These are phyloP conservation scores for Aldrovandia affinis DNA, from an alignment of 2,797 vertebrate species.

Conservation along the genomic window DNA sequence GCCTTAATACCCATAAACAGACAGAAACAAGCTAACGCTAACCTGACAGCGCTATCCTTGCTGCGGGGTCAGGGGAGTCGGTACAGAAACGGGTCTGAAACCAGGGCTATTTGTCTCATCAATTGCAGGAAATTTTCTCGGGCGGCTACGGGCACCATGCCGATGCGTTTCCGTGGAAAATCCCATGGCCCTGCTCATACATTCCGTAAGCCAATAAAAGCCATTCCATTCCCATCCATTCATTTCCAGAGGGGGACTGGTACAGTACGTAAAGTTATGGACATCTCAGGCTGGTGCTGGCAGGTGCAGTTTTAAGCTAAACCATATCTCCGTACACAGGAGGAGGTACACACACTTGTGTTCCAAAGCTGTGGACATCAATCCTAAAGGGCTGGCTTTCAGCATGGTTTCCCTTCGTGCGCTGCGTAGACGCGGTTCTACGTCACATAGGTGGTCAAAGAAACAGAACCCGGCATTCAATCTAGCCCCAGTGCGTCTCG, in stretches of 20 bases:
- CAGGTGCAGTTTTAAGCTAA: too few species aligned
- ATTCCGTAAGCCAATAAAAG: slow-evolving; percentile 1
- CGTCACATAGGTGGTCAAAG: too few species aligned
- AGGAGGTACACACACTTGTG: too few species aligned
- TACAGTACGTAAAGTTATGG: too few species aligned
- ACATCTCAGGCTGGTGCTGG: too few species aligned
- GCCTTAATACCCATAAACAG: slow-evolving; percentile 22
- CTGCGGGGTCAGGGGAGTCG: slow-evolving; percentile 27
- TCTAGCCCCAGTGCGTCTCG: too few species aligned
- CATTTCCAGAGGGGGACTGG: not conserved
- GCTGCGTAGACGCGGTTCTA: too few species aligned
- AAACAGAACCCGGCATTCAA: too few species aligned
- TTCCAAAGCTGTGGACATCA: too few species aligned
- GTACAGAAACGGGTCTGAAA: slow-evolving; percentile 13
- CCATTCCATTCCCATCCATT: not conserved
- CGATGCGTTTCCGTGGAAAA: slow-evolving; percentile 36
- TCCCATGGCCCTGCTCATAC: not conserved
- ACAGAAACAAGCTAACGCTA: slow-evolving; percentile 33
- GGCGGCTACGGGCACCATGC: slow-evolving; percentile 22
- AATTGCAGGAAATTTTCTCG: slow-evolving; percentile 45
- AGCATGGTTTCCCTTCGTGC: too few species aligned
- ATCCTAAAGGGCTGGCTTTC: too few species aligned
- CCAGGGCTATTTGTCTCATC: slow-evolving; percentile 45
- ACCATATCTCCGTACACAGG: too few species aligned
- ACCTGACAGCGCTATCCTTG: slow-evolving; percentile 28